Base-by-base conservation (phyloP, 2,797 vertebrate genomes). In the Spondyliosoma cantharus region DNA sequence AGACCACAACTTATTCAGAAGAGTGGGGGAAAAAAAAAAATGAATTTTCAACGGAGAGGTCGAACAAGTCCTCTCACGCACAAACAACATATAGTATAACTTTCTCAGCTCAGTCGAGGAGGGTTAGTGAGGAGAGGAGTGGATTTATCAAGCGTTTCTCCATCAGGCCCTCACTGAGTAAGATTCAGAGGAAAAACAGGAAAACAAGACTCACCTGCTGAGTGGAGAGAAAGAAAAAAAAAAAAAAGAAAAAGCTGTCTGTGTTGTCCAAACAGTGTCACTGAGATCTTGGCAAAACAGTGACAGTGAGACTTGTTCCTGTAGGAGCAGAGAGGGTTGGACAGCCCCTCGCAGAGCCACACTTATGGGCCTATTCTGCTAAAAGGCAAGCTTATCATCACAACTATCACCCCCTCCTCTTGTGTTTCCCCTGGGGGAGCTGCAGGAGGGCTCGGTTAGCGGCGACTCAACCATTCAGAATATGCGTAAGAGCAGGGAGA, bases 381-480 rank as follows among this genome's bases (percentile, higher is more conserved):
- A 86, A 84, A 88, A 85, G 82, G 86, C 90, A 91, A 84, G 89
- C 92, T 89, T 95, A 93, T 95, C 94, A 96, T 96, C 92, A 94
- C 91, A 94, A 92, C 87, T 92, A 90, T 92, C 57, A 42, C 50
- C 54, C 84, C 57, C 53, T 91, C 92, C 89, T 89, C 82, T 84
- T 76, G 90, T 72, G 57, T 80, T 76, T 93, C 91, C 94, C 94
- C 76, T 78, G 80, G 63, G 81, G 88, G 94, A n/a, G 93, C 90
- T 11, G 95, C 86, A 89, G 89, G 91, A 94, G 79, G 89, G 93
- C 92, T 92, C 89, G 92, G 91, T 90, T 84, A 92, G 93, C 92
- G 92, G 79, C 76, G 88, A 94, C 95, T 93, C 84, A 96, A 93
- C 94, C 93, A 94, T 93, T 95, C 90, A 93, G 89, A 92, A 92